A percentile compares a stretch with the other conserved stretches of the same genome.
These are phyloP conservation scores for Cryptocephalus moraei DNA, from an alignment of 2,888 invertebrate genomes.

Conservation along the genomic window DNA sequence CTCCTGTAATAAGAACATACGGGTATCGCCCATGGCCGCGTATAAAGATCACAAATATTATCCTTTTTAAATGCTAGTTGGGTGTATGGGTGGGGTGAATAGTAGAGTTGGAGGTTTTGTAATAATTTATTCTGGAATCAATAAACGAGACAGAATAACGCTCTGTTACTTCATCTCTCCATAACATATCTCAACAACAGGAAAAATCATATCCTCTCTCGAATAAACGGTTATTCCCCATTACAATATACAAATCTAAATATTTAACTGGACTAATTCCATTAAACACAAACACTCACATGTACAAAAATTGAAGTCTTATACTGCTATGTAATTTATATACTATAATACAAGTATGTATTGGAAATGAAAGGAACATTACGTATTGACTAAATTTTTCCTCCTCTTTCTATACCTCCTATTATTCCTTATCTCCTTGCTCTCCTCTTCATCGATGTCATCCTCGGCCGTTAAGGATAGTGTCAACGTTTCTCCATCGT, in stretches of 20 bases:
- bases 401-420: constrained; percentile 18
- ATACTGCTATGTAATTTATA: constrained; percentile 3
- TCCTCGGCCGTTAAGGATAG: constrained; percentile 2
- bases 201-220: no score
- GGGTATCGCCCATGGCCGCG: constrained; percentile 37
- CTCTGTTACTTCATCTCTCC: no score
- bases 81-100: no score
- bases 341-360: background rate
- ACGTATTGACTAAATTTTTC: constrained; percentile 15
- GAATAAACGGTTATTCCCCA: no score
- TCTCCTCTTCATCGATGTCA: constrained; percentile 13
- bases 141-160: no score
- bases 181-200: no score
- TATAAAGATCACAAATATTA: constrained; percentile 33
- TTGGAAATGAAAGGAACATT: constrained; percentile 2
- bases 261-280: background rate
- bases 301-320: constrained; percentile 2
- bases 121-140: no score
- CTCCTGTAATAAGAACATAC: constrained; percentile 58
- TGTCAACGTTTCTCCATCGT: constrained; percentile 1
- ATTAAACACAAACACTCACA: background rate
- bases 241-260: no score
- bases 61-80: constrained; percentile 21
- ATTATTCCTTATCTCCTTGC: constrained; percentile 9
- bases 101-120: no score